Percentiles rank a stretch among this genome's conserved stretches.
Conservation (phyloP, 2,888 invertebrate species). For the Sceliomorpha sp. region DNA sequence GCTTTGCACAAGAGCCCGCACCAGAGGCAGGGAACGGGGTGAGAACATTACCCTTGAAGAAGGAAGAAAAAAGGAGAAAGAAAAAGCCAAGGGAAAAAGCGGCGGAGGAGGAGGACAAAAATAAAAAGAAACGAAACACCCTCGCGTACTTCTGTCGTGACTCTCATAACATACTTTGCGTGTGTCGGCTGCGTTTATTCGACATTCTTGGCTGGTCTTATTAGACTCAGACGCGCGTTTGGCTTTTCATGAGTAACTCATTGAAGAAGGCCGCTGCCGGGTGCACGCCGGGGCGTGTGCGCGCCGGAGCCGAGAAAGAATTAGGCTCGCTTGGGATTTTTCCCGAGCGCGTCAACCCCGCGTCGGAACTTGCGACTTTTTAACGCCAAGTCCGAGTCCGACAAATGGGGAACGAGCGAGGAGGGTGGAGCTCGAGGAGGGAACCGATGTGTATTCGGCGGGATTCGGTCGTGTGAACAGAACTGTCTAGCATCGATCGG, state of each 20-base stretch:
- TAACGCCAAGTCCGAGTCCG: conserved; percentile 41
- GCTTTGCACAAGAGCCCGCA: conserved; percentile 17
- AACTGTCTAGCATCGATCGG: conserved; percentile 80
- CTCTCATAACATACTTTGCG: conserved; percentile 16
- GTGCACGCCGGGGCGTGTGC: conserved; percentile 31
- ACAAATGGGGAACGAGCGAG: conserved; percentile 51
- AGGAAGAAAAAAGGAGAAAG: too few species aligned
- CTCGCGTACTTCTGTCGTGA: conserved; percentile 8
- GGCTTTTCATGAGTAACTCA: conserved; percentile 19
- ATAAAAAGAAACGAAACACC: conserved; percentile 10
- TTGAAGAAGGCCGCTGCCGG: conserved; percentile 29
- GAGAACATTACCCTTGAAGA: conserved; percentile 22
- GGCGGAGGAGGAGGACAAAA: conserved; percentile 12
- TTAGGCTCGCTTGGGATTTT: conserved; percentile 43
- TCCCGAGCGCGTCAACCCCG: conserved; percentile 42
- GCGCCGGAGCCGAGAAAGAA: conserved; percentile 21
- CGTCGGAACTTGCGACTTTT: conserved; percentile 52
- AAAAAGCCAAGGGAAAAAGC: conserved; percentile 31
- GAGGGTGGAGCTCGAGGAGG: conserved; percentile 54
- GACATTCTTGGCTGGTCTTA: conserved; percentile 3
- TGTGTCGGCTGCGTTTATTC: conserved; percentile 1
- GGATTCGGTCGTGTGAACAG: conserved; percentile 78
- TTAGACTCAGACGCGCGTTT: conserved; percentile 26
- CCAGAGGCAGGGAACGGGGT: conserved; percentile 19
- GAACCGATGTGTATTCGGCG: conserved; percentile 65